These are phyloP conservation scores for Clarias platycephalus DNA, from an alignment of 2,797 vertebrate genomes.

Conservation along the genomic window DNA sequence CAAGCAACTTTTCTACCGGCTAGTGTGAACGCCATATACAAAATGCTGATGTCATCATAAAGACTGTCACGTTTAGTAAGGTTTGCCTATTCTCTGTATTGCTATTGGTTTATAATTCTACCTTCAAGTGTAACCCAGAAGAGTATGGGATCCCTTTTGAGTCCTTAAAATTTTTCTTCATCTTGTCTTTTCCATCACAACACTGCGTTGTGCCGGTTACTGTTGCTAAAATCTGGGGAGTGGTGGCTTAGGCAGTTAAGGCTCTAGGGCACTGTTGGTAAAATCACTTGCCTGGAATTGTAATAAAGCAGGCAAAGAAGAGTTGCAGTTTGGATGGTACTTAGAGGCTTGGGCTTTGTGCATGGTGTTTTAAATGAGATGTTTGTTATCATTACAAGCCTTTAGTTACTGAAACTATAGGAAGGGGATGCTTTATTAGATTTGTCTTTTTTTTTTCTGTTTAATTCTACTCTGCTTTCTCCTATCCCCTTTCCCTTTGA, in stretches of 20 bases:
- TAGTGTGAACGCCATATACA: not conserved
- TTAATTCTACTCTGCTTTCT: not conserved
- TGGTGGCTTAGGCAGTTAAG: no score
- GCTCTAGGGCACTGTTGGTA: not conserved
- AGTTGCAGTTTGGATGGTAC: not conserved
- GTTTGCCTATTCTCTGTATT: not conserved
- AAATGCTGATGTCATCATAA: not conserved
- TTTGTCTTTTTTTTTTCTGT: not conserved
- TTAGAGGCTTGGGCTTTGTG: not conserved
- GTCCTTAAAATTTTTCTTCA: not conserved
- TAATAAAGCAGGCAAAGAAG: not conserved
- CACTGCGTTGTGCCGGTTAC: no score
- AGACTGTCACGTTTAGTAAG: not conserved
- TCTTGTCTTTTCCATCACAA: not conserved
- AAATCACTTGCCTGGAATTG: not conserved
- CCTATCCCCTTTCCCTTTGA: not conserved
- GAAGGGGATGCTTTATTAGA: not conserved
- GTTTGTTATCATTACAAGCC: not conserved
- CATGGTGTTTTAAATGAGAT: not conserved
- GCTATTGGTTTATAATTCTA: not conserved
- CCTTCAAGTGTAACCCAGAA: not conserved
- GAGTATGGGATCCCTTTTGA: not conserved
- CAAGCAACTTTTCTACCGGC: not conserved
- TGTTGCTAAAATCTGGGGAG: not conserved
- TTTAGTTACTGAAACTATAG: not conserved